Conservation (phyloP, 1,140 invertebrate species). For the Linepithema humile region DNA sequence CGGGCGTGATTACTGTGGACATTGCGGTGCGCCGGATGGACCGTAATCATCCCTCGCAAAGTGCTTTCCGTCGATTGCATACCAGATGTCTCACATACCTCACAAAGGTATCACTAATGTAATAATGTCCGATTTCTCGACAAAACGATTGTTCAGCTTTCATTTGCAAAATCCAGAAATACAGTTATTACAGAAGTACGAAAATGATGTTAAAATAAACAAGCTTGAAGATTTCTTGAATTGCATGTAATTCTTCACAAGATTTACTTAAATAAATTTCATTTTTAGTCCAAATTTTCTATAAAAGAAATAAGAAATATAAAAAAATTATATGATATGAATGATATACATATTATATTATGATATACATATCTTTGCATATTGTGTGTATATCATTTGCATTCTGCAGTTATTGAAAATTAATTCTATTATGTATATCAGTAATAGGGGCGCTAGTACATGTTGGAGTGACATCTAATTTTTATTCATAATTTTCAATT, state of each 20-base stretch:
- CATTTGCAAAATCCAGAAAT: neutral
- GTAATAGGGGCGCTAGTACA: neutral
- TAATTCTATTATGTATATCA: neutral
- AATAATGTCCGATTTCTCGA: neutral
- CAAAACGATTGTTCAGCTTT: neutral
- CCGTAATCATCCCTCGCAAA: slow-evolving; percentile 43
- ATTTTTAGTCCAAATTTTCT: neutral
- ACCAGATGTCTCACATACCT: slow-evolving; percentile 27
- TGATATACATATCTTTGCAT: neutral
- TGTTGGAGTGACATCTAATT: neutral
- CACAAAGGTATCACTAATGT: slow-evolving; percentile 2
- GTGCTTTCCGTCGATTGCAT: slow-evolving; percentile 39
- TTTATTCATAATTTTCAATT: slow-evolving; percentile 37
- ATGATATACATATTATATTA: neutral
- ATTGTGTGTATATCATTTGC: neutral
- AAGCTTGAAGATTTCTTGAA: neutral
- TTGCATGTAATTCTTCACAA: neutral
- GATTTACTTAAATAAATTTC: neutral
- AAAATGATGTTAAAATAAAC: slow-evolving; percentile 5
- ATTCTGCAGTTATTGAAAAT: neutral
- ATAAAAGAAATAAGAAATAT: neutral
- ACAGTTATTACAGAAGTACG: neutral
- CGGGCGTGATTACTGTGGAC: slow-evolving; percentile 62
- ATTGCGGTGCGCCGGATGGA: slow-evolving; percentile 51
- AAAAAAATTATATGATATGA: no score